Base-by-base conservation (phyloP, 2,888 invertebrate genomes). In the Dascillus cervinus region DNA sequence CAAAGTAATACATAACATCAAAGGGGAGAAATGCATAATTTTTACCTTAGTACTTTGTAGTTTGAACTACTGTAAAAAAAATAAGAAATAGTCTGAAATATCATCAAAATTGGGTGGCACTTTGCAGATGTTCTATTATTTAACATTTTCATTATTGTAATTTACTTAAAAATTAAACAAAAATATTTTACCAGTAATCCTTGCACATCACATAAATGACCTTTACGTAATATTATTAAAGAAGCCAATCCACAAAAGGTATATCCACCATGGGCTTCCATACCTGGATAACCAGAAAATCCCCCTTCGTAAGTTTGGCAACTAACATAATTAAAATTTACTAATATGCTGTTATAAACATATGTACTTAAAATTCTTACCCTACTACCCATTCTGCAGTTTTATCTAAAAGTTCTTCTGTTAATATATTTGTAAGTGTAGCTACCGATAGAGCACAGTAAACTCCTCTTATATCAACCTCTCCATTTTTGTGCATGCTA, bases 181-280 rank as follows among this genome's bases (percentile, higher is more conserved):
- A 21, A 32, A 10, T 29, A 21, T 17, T 52, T 54, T 65, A 77
- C 78, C 57, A 87, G 62, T 32, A 96, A 66, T 3, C 82, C 73
- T 56, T 81, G 75, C 31, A 82, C 64, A 64, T 91, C 80, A 66
- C 86, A 85, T 13, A 82, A 65, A 46, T 80, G 69, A 20, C 82
- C 75, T 55, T 79, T 78, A 43, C 82, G 79, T 9, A 99, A 69
- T 37, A 99, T 67, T 2, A 86, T 78, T 23, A 99, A 70, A 1
- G 90, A 77, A 29, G 97, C 94, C 40, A 96, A 74, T 1, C 90
- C 97, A 72, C 98, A 99, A 66, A 91, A 98, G 1, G 96, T 84
- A 65, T 98, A 98, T n/a, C 98, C 98, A 2, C 98, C 98, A 68
- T 98, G 98, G 3, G 98, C 97, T 66, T 99, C 98, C 75, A 91